These are phyloP conservation scores for Tryphoninae sp. DNA, from an alignment of 2,888 invertebrate genomes.

Conservation along the genomic window DNA sequence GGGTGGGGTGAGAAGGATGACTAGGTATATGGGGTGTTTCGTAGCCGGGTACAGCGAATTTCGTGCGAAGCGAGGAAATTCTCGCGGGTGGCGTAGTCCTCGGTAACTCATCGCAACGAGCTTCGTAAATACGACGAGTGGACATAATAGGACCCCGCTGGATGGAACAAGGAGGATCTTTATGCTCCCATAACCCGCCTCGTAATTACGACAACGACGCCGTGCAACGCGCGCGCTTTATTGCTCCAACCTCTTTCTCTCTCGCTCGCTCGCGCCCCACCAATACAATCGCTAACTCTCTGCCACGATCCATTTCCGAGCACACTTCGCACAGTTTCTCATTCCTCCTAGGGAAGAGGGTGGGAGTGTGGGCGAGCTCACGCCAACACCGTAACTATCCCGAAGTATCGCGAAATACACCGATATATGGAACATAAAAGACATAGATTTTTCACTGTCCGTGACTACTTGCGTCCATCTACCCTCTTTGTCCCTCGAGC, in stretches of 20 bases:
- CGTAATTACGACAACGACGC: conserved; percentile 62
- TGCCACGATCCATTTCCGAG: conserved; percentile 2
- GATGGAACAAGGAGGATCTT: conserved; percentile 63
- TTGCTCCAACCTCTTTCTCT: conserved; percentile 52
- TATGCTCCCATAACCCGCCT: conserved; percentile 64
- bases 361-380: neutral
- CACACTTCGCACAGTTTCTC: conserved; percentile 20
- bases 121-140: conserved; percentile 64
- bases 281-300: neutral
- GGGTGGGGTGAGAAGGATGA: neutral
- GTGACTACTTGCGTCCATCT: neutral
- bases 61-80: conserved; percentile 38
- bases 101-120: conserved; percentile 65
- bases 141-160: conserved; percentile 61
- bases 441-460: conserved; percentile 23
- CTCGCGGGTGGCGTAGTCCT: conserved; percentile 42
- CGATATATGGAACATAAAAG: conserved; percentile 8
- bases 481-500: neutral
- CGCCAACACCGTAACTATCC: conserved; percentile 7
- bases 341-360: too few relatives aligned
- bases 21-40: neutral
- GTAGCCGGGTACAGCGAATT: neutral
- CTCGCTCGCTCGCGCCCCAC: conserved; percentile 36
- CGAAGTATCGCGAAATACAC: neutral
- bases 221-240: conserved; percentile 52